These are phyloP conservation scores for Ophioninae sp. DNA, from an alignment of 2,888 invertebrate genomes.

Conservation along the genomic window DNA sequence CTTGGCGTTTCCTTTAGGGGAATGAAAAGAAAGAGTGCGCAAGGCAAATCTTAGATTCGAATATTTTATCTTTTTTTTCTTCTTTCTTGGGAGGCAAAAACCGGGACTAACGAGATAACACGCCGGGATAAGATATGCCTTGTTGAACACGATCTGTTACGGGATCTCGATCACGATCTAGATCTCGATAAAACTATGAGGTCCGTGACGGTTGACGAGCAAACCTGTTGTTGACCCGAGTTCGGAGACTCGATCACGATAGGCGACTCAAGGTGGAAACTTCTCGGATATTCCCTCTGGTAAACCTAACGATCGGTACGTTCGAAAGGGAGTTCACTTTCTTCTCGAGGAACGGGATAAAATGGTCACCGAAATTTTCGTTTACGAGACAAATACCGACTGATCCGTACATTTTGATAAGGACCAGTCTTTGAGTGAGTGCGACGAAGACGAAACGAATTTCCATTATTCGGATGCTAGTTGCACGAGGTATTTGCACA, in stretches of 20 bases:
- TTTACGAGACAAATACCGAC: conserved; percentile 62
- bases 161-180: conserved; percentile 60
- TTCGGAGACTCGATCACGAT: conserved; percentile 15
- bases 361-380: conserved; percentile 59
- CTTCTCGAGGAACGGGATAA: conserved; percentile 12
- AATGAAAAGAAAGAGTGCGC: conserved; percentile 24
- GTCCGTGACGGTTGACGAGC: conserved; percentile 55
- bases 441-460: conserved; percentile 54
- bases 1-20: background rate
- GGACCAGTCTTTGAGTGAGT: conserved; percentile 65
- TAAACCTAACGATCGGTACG: conserved; percentile 42
- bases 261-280: conserved; percentile 44
- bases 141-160: conserved; percentile 62
- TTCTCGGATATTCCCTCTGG: conserved; percentile 15
- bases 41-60: conserved; percentile 11
- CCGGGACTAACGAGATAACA: conserved; percentile 58
- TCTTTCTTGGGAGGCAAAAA: conserved; percentile 41
- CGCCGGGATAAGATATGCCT: conserved; percentile 54
- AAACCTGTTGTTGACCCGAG: conserved; percentile 29
- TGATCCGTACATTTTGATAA: conserved; percentile 63
- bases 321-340: conserved; percentile 35
- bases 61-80: conserved; percentile 29
- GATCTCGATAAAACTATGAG: conserved; percentile 48
- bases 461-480: background rate
- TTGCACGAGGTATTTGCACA: background rate